Evolutionary conservation across 2,113 vertebrate species (phyloP), one percentile per base, ranked within the genome.

Genomic region (Antigone vipio): DNA sequence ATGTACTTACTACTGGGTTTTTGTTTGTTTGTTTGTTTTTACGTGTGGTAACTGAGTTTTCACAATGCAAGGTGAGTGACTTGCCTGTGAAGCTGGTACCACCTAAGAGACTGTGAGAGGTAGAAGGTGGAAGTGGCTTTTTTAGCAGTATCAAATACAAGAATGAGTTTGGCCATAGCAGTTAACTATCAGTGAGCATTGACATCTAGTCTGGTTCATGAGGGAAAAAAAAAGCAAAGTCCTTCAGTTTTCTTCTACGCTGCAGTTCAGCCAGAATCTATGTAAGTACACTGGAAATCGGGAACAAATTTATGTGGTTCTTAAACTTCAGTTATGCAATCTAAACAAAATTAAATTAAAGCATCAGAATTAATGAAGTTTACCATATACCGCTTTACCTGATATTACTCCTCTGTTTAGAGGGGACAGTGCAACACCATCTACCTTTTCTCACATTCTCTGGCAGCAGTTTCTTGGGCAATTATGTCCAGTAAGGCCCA

Each of bases 1-100:
- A 11, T 4, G 20, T n/a, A 30, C 9, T 58, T 35, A 18, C 29
- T 23, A 13, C 13, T 38, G 38, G 38, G 38, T 9, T 8, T 21
- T 8, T 50, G 38, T 38, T 44, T 50, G 26, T 72, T 20, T 19
- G 34, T 26, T 56, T 81, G 32, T 24, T 6, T 23, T 4, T 13
- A 18, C 2, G 0, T 26, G 22, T 1, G 6, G 16, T 12, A 72
- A 9, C 47, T 50, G 9, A 3, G 1, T 38, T 69, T 64, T 49
- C 18, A 2, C 15, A 20, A 8, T 3, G 15, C 64, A n/a, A 59
- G 34, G 5, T 15, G 50, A 24, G 15, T 4, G 35, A 13, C 49
- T 67, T 49, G 45, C 10, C 12, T 35, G 32, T 15, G 52, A 21
- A 75, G 40, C 49, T 27, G 29, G 12, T 58, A 17, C 26, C 23